Base-by-base conservation (phyloP, 2,888 invertebrate species). In the Clitarchus hookeri region DNA sequence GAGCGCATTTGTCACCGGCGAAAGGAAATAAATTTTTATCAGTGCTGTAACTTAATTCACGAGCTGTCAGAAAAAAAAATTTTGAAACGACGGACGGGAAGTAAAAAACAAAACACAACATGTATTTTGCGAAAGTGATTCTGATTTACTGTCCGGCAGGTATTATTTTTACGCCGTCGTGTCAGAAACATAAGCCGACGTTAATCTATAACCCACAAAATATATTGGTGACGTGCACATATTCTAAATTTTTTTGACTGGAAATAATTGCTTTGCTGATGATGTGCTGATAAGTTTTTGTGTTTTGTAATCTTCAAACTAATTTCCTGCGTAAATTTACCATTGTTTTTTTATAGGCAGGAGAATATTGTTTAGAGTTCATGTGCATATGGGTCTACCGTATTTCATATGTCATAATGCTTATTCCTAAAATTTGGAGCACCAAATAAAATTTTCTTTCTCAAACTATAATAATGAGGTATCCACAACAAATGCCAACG, bases 1-100 rank as follows among this genome's bases (percentile, higher is more conserved):
- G 65, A 19, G 23, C 65, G n/a, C 65, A 65, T 65, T 65, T 65
- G 65, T 65, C 65, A 65, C 65, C 2, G 16, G 65, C 11, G 65
- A n/a, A 65, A 65, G 65, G 65, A 65, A n/a, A 65, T 65, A 65
- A 65, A 65, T 65, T 65, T 65, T 65, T 6, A 65, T 65, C 65
- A 65, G 65, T 19, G 19, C 16, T 65, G 65, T 65, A 65, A 23
- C 65, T 65, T 65, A 65, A 65, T 65, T 65, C 65, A 65, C n/a
- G 65, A 65, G 65, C 65, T 65, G 19, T 8, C 23, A n/a, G 19
- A 6, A 23, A 8, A 65, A 23, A 65, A 23, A n/a, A 23, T 65
- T 12, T 65, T 19, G 65, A 65, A 23, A 53, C 19, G 53, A 53
- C 53, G 12, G 53, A 53, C 19, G 4, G 19, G 53, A 16, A 53